phyloP scores from a whole-genome alignment of 1,140 invertebrate genomes.

The Streblospio benedicti region DNA sequence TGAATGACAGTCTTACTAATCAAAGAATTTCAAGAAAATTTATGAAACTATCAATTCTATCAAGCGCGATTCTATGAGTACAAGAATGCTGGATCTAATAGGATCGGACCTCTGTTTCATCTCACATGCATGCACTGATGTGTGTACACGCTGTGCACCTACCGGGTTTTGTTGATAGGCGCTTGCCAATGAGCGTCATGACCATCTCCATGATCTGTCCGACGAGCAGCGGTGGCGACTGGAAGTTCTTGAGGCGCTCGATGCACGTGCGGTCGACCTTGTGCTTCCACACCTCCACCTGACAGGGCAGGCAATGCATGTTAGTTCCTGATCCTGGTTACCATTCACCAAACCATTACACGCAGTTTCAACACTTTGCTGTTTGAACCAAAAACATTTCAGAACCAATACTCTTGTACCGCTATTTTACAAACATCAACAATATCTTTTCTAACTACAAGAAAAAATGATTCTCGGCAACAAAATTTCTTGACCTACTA shows the following conservation, averaged over 20 bases:
- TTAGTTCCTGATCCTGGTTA: no score
- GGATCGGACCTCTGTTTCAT: no score
- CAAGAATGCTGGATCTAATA: no score
- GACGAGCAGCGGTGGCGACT: slow-evolving; percentile 42
- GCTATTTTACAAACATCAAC: not conserved
- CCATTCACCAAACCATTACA: no score
- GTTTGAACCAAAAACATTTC: slow-evolving; percentile 1
- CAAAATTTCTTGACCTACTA: no score
- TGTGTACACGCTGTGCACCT: no score
- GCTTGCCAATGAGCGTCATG: slow-evolving; percentile 44
- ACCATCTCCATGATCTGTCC: slow-evolving; percentile 48
- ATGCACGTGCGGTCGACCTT: slow-evolving; percentile 44
- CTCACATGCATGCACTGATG: slow-evolving; percentile 26
- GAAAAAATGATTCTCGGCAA: no score
- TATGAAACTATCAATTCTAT: no score
- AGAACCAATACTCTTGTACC: not conserved
- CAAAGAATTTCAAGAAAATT: no score
- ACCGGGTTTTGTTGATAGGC: slow-evolving; percentile 25
- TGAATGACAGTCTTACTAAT: no score
- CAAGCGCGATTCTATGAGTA: no score
- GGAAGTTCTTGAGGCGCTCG: slow-evolving; percentile 38
- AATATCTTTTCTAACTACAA: not conserved
- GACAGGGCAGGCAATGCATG: not conserved
- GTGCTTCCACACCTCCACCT: slow-evolving; percentile 41
- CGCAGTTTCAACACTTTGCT: no score